Evolutionary conservation across 1,140 invertebrate genomes (phyloP).

Genomic region (Apis mellifera): Amel_HAv3.1 CM009944.2:5195501-5196000

Average conservation of each 20-base stretch:
- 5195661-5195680: too few relatives aligned
- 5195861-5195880: not conserved
- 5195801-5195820: too few relatives aligned
- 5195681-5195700: not conserved
- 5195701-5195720: not conserved
- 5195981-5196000: not conserved
- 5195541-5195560: not conserved
- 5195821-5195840: slow-evolving; percentile 9
- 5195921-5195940: too few relatives aligned
- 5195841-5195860: too few relatives aligned
- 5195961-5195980: not conserved
- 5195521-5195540: not conserved
- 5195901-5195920: not conserved
- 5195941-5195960: slow-evolving; percentile 14
- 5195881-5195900: not conserved
- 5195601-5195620: not conserved
- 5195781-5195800: not conserved
- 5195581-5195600: not conserved
- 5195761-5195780: not conserved
- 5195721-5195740: not conserved
- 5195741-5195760: not conserved
- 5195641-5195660: not conserved
- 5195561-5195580: not conserved
- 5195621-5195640: not conserved
- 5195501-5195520: not conserved